Conservation (phyloP, 64 coral and sea anemone genomes). For the Porites lutea region DNA sequence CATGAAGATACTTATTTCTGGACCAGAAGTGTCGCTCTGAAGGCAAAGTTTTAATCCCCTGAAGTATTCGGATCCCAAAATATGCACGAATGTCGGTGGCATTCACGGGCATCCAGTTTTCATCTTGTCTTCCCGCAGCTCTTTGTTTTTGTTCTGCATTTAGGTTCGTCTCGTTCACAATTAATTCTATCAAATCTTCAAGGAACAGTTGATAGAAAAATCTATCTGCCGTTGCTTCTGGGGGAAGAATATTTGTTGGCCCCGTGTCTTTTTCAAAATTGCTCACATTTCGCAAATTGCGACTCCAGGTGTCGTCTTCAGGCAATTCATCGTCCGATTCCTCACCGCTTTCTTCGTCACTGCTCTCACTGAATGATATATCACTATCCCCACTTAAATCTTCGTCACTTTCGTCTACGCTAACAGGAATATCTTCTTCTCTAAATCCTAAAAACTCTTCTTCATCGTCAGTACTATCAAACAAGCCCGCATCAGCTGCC, state of each 20-base stretch:
- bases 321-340: background rate
- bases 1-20: background rate
- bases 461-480: too few species aligned
- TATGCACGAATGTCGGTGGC: background rate
- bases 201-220: background rate
- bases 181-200: background rate
- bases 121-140: background rate
- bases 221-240: background rate
- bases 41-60: background rate
- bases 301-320: slow-evolving; percentile 1
- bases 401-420: background rate
- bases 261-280: background rate
- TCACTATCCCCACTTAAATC: background rate
- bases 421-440: background rate
- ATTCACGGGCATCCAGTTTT: background rate
- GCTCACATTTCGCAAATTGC: background rate
- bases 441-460: too few species aligned
- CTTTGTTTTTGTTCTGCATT: background rate
- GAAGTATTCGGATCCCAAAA: background rate
- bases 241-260: background rate
- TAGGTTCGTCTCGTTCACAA: background rate
- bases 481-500: too few species aligned
- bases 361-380: background rate
- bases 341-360: background rate
- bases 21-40: slow-evolving; percentile 19